phyloP scores from a whole-genome alignment of 2,797 vertebrate species.

The Enteromius anoplus region DNA sequence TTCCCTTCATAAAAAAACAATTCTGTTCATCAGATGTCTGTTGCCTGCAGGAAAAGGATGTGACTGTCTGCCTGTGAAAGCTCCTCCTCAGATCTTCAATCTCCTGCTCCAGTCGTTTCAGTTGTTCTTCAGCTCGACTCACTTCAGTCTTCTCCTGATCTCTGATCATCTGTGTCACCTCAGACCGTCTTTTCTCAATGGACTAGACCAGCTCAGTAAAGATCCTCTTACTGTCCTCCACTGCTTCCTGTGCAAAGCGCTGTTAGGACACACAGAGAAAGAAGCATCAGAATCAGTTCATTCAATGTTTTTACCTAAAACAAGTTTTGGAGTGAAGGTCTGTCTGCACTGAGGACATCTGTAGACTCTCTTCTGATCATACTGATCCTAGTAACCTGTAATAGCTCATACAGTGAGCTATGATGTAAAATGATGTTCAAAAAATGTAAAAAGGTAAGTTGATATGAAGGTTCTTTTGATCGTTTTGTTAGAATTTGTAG shows the following conservation, averaged over 20 bases:
- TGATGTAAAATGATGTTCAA: too few species aligned
- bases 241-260: slow-evolving; percentile 6
- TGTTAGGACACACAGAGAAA: slow-evolving; percentile 11
- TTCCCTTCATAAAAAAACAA: neutral
- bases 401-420: slow-evolving; percentile 51
- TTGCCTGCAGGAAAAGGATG: neutral
- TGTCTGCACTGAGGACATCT: slow-evolving; percentile 54
- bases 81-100: neutral
- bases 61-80: neutral
- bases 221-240: neutral
- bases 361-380: slow-evolving; percentile 4
- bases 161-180: neutral
- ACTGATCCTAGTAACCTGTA: slow-evolving; percentile 43
- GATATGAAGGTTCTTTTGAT: too few species aligned
- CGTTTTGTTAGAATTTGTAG: too few species aligned
- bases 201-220: neutral
- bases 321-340: slow-evolving; percentile 47
- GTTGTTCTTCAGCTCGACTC: neutral
- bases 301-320: slow-evolving; percentile 38
- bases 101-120: neutral
- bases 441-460: too few species aligned
- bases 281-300: neutral
- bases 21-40: neutral
- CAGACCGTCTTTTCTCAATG: slow-evolving; percentile 10
- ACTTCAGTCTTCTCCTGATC: neutral